Conservation (phyloP, 2,888 invertebrate genomes). For the Fragum sueziense region DNA sequence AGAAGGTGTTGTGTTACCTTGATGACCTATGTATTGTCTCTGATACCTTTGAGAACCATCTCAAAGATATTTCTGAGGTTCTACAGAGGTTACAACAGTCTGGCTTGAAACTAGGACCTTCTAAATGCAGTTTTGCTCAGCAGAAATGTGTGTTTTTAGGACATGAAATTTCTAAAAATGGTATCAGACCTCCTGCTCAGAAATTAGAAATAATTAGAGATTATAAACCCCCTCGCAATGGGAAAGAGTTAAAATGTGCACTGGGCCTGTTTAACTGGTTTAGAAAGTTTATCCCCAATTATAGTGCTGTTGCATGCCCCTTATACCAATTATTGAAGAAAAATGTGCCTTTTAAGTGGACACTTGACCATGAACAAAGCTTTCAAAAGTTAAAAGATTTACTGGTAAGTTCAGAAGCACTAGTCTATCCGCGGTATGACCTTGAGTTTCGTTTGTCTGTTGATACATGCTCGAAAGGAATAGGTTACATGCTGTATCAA, state of each 20-base stretch:
- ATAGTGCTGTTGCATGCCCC: slow-evolving; percentile 32
- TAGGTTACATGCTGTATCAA: slow-evolving; percentile 51
- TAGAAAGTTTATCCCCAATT: slow-evolving; percentile 47
- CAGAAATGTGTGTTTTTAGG: slow-evolving; percentile 31
- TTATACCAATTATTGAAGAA: slow-evolving; percentile 47
- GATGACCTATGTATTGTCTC: slow-evolving; percentile 52
- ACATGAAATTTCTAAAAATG: slow-evolving; percentile 38
- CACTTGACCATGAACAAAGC: slow-evolving; percentile 15
- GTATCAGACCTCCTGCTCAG: slow-evolving; percentile 28
- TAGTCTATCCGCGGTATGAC: slow-evolving; percentile 58
- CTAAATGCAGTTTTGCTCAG: slow-evolving; percentile 14
- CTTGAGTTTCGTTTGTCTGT: slow-evolving; percentile 50
- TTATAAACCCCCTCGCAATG: slow-evolving; percentile 20
- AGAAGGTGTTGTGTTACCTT: slow-evolving; percentile 50
- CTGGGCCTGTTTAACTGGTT: slow-evolving; percentile 63
- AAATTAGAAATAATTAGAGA: slow-evolving; percentile 21
- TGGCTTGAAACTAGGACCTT: slow-evolving; percentile 43
- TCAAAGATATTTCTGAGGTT: slow-evolving; percentile 34
- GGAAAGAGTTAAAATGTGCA: slow-evolving; percentile 37
- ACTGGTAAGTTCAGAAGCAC: slow-evolving; percentile 40
- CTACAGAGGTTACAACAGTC: slow-evolving; percentile 23
- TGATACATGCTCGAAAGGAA: slow-evolving; percentile 51
- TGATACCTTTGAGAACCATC: slow-evolving; percentile 32
- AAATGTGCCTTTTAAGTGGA: slow-evolving; percentile 37
- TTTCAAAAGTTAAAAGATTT: slow-evolving; percentile 45